Evolutionary conservation across 2,888 invertebrate genomes (phyloP), one percentile per base, ranked within the genome.

Genomic region (Nomada fabriciana): DNA sequence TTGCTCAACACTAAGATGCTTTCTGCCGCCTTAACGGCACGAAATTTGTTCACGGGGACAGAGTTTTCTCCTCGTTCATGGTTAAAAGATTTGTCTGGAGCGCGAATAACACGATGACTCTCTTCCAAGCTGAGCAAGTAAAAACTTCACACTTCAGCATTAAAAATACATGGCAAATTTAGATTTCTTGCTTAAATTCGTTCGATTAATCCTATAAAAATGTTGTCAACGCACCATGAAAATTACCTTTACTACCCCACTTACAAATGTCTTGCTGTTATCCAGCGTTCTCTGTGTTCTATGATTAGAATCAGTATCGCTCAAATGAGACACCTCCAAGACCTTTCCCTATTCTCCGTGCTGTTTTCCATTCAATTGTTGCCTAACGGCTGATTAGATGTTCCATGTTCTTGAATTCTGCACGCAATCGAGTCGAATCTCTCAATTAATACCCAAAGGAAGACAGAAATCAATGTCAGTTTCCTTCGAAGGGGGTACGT

Each of bases 41-140:
- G 36, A 63, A 76, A 70, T 78, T 71, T 69, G 50, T 18, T 61
- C 18, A 50, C 25, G 55, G 23, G 29, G 4, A 36, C 13, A 36
- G 15, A 25, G 15, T 5, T 70, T 77, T 74, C 71, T 71, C 29
- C 18, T 79, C 78, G 84, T 88, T 88, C 87, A 77, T 83, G 76
- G 88, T 76, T 84, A 83, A 87, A 82, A 89, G 88, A 88, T 87
- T 79, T 88, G 80, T 85, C 82, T 11, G 11, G 23, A 25, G 11
- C 50, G 84, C 87, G 76, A 82, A 87, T 73, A 79, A 82, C 80
- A 81, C 77, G 76, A 67, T 29, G 23, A 52, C 53, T 36, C 29
- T 23, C 74, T 84, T 85, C 79, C 79, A 79, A 64, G 74, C 68
- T 52, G 29, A 65, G 29, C 60, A 63, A 13, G 52, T 3, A 29